A percentile compares a stretch with the other conserved stretches of the same genome.
phyloP scores from a whole-genome alignment of 1,140 invertebrate species.

The Thaumatotibia leucotreta region DNA sequence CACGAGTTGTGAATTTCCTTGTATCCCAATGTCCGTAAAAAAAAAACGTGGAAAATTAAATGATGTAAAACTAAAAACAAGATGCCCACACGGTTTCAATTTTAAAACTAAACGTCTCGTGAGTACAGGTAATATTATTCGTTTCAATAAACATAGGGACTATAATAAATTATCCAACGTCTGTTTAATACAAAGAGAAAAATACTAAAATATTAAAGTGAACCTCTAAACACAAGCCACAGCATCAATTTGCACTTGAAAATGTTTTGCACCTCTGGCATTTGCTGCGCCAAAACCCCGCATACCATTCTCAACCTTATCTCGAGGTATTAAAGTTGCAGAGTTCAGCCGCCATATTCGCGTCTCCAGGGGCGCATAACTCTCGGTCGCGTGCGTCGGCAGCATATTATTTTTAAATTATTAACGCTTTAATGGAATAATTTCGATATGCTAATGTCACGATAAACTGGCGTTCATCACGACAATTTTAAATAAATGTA shows the following conservation, averaged over 20 bases:
- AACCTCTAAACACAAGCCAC: slow-evolving; percentile 1
- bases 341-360: not conserved
- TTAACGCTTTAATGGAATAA: slow-evolving; percentile 59
- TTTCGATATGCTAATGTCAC: slow-evolving; percentile 53
- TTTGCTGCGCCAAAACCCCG: not conserved
- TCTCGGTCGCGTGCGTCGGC: slow-evolving; percentile 45
- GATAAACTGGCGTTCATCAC: slow-evolving; percentile 44
- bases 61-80: too few relatives aligned
- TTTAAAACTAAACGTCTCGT: too few relatives aligned
- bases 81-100: too few relatives aligned
- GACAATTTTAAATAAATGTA: slow-evolving; percentile 17
- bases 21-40: too few relatives aligned
- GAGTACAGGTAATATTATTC: too few relatives aligned
- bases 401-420: slow-evolving; percentile 63
- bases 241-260: slow-evolving; percentile 28
- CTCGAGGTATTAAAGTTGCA: slow-evolving; percentile 8
- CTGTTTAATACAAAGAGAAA: not conserved
- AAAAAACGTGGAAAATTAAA: too few relatives aligned
- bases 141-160: too few relatives aligned
- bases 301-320: slow-evolving; percentile 17
- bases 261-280: slow-evolving; percentile 45
- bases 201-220: not conserved
- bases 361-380: slow-evolving; percentile 50
- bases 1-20: too few relatives aligned
- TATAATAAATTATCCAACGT: not conserved